Evolutionary conservation across 2,113 vertebrate genomes (phyloP), one percentile per base, ranked within the genome.

Genomic region (Regulus satrapa): DNA sequence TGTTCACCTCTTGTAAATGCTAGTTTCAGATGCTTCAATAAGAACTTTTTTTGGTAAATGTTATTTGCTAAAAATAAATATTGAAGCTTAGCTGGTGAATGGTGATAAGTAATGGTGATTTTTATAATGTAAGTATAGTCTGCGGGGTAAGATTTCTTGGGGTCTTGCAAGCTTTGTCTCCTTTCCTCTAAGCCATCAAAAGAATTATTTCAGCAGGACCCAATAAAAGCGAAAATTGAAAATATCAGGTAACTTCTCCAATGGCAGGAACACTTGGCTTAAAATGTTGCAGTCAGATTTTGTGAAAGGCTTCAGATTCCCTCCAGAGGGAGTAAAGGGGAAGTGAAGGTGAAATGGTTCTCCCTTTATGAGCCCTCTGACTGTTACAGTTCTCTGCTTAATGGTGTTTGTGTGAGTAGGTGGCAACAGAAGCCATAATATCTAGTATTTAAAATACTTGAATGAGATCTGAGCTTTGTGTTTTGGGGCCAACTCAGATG

Each of bases 281-380:
- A 45, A 84, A 87, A 48, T 21, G 14, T 75, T 92, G 56, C 74
- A 41, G 71, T 52, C 58, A 66, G 56, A 52, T 76, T 83, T 92
- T 81, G 55, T 63, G 71, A 79, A 91, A 73, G 71, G 34, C 6
- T 0, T 62, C 59, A 89, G 54, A 91, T 92, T 91, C 66, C 49
- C 66, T 91, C 81, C 84, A 79, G 74, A 78, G 89, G 41, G 69
- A 92, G 87, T 41, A 91, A 69, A 92, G 46, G 74, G 78, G 67
- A 85, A 77, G 59, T 54, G 66, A 87, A 95, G 86, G 86, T 94
- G 68, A 77, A 91, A n/a, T 34, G 48, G 54, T 82, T 95, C 56
- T 85, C 54, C 41, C 43, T 93, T 88, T 77, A 83, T 51, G 76
- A 94, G 76, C 40, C 77, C 62, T 69, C 64, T 29, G 41, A 29